Percentiles rank a stretch among this genome's conserved stretches.
Evolutionary conservation across 2,113 vertebrate species (phyloP).

Genomic region (Psittacara wagleri): DNA sequence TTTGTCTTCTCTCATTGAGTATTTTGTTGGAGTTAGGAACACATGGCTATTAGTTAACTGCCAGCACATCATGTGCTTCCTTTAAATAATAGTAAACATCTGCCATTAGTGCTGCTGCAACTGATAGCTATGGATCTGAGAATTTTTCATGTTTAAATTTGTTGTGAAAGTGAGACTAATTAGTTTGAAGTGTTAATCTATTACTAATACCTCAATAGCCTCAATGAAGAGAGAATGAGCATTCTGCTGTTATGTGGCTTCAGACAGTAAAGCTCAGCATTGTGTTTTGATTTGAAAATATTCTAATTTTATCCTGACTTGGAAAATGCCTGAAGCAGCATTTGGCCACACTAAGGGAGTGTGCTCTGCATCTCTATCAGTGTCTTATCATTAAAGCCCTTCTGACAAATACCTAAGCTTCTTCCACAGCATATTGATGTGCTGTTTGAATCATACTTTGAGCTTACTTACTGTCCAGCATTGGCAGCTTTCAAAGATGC

Average conservation of each 20-base stretch:
- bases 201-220: background rate
- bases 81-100: background rate
- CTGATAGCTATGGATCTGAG: background rate
- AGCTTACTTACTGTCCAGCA: background rate
- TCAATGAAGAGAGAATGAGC: background rate
- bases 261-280: background rate
- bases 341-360: background rate
- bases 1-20: background rate
- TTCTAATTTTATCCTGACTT: background rate
- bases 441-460: background rate
- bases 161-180: background rate
- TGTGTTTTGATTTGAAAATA: background rate
- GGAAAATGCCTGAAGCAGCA: background rate
- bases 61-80: background rate
- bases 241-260: background rate
- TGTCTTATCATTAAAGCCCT: background rate
- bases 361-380: background rate
- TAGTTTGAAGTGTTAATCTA: background rate
- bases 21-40: background rate
- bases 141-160: background rate
- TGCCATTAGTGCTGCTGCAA: background rate
- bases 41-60: background rate
- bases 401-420: background rate
- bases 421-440: background rate
- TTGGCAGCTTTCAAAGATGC: background rate